These are phyloP conservation scores for Parambassis ranga DNA, from an alignment of 2,797 vertebrate genomes.

Conservation along the genomic window DNA sequence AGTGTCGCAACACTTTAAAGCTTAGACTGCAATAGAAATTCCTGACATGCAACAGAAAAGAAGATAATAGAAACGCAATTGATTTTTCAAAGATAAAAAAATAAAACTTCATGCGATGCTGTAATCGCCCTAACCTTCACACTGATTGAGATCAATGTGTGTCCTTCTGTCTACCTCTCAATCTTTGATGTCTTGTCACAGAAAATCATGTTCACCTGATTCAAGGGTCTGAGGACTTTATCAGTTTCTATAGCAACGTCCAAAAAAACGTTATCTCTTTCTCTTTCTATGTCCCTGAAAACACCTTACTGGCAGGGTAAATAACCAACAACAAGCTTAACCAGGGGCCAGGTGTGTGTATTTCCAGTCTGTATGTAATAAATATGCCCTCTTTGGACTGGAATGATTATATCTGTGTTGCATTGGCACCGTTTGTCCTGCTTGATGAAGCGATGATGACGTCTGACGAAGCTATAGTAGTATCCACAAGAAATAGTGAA, in stretches of 20 bases:
- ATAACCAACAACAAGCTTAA: conserved; percentile 4
- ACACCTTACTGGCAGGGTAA: neutral
- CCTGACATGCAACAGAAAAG: neutral
- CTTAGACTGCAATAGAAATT: neutral
- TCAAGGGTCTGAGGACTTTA: conserved; percentile 1
- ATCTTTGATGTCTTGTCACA: neutral
- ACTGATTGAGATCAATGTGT: conserved; percentile 1
- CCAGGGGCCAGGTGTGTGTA: conserved; percentile 14
- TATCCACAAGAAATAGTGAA: too few species aligned
- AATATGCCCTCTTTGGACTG: too few species aligned
- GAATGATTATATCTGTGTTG: too few species aligned
- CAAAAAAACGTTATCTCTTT: neutral
- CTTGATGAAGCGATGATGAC: too few species aligned
- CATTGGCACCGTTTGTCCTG: too few species aligned
- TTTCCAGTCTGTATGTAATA: neutral
- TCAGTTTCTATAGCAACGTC: conserved; percentile 38
- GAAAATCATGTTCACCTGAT: conserved; percentile 18
- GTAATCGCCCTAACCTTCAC: neutral
- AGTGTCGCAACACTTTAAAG: neutral
- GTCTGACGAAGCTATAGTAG: too few species aligned
- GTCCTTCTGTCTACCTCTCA: neutral
- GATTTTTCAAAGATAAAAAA: neutral
- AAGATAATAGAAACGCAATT: neutral
- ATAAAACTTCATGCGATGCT: neutral
- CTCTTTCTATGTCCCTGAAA: conserved; percentile 16